phyloP scores from a whole-genome alignment of 2,888 invertebrate species.

The Agrochola lychnidis region DNA sequence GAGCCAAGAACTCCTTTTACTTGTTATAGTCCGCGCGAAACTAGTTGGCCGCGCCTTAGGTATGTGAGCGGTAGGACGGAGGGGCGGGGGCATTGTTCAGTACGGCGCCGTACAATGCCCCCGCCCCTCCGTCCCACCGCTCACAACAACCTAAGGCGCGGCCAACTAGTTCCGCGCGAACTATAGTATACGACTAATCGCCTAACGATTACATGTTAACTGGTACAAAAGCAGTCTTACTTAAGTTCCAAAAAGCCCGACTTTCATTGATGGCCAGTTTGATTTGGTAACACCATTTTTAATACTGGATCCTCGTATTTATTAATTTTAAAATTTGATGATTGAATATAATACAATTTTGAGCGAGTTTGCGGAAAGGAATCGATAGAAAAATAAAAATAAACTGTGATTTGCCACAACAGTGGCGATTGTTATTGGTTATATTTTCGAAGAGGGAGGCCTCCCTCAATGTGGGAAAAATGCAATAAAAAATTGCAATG shows the following conservation, averaged over 20 bases:
- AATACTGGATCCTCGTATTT: constrained; percentile 1
- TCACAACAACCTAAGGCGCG: too few species aligned
- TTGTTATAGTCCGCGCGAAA: constrained; percentile 1
- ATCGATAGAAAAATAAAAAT: not conserved
- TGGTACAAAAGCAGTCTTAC: constrained; percentile 60
- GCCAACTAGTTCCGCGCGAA: too few species aligned
- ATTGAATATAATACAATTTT: constrained; percentile 1
- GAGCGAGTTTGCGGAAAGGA: constrained; percentile 21
- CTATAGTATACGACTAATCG: constrained; percentile 28
- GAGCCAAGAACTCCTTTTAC: constrained; percentile 23
- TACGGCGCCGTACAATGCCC: too few species aligned
- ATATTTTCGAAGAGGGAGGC: constrained; percentile 19
- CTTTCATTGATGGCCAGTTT: constrained; percentile 33
- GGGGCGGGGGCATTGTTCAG: too few species aligned
- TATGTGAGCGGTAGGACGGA: too few species aligned
- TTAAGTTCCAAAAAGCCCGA: constrained; percentile 36
- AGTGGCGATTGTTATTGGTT: not conserved
- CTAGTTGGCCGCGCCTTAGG: too few species aligned
- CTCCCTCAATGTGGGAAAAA: constrained; percentile 31
- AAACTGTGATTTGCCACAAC: not conserved
- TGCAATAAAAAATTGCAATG: constrained; percentile 32
- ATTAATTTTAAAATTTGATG: not conserved
- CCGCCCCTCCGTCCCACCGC: too few species aligned
- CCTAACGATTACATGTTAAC: constrained; percentile 33
- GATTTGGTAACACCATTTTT: not conserved